Evolutionary conservation across 2,888 invertebrate genomes (phyloP), one percentile per base, ranked within the genome.

Genomic region (Diadromus collaris): DNA sequence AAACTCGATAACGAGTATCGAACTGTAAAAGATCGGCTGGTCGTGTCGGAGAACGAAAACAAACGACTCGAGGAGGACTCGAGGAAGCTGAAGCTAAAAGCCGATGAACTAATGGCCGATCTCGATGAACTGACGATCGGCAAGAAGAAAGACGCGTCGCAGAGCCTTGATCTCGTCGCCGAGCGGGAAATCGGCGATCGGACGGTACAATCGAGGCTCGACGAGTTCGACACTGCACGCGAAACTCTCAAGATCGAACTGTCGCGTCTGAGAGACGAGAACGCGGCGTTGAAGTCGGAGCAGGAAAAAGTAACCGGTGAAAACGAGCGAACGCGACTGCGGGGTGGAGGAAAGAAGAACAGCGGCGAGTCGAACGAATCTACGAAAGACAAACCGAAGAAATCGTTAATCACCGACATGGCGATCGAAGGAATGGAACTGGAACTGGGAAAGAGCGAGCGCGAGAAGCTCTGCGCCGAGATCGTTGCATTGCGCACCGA

Each of bases 371-470:
- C 69, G 51, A 61, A 61, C 63, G 81, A 84, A 21, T 71, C 81
- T 58, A 67, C 84, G 65, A 85, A 76, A 63, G 63, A 77, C 46
- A 82, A 85, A 48, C 34, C 84, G 34, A 63, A 76, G 6, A 81
- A 81, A 58, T 68, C 79, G 73, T 81, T 44, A 27, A 70, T 61
- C 6, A 73, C 76, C 27, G 83, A 78, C 21, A 51, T 76, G 6
- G 69, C 68, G 21, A 21, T 67, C 2, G 80, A 56, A 4, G 54
- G 70, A 24, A 34, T 56, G 24, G 70, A 80, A 81, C 29, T 60
- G 27, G 74, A 75, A 76, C 46, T 60, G 48, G 7, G 65, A n/a
- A 74, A 41, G 10, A 44, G 6, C 4, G 73, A 73, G 29, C 70
- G 56, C 34, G 70, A 77, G 41, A 80, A 27, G 21, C 38, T 80